These are phyloP conservation scores for Idaea dimidiata DNA, from an alignment of 2,888 invertebrate species.

Conservation along the genomic window DNA sequence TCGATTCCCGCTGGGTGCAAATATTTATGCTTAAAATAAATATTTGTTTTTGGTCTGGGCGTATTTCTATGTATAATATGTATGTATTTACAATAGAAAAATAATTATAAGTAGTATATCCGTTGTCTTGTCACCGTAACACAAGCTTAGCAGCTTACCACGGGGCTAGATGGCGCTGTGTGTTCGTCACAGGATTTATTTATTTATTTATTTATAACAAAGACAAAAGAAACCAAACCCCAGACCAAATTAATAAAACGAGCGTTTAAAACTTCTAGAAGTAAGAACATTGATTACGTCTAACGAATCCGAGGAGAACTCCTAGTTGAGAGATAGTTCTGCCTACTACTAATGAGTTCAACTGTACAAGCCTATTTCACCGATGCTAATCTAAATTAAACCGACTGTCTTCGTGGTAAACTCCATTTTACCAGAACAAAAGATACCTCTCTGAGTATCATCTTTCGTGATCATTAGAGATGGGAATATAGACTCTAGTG, in stretches of 20 bases:
- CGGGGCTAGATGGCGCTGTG: too few relatives aligned
- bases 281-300: constrained; percentile 17
- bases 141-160: too few relatives aligned
- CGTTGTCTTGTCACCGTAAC: too few relatives aligned
- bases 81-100: too few relatives aligned
- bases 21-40: too few relatives aligned
- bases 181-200: too few relatives aligned
- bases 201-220: too few relatives aligned
- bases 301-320: constrained; percentile 20
- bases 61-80: too few relatives aligned
- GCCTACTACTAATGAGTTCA: constrained; percentile 24
- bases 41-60: too few relatives aligned
- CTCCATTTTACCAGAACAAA: neutral
- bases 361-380: constrained; percentile 7
- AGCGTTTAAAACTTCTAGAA: neutral
- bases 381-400: constrained; percentile 1
- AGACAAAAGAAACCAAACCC: constrained; percentile 10
- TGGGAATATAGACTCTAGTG: constrained; percentile 10
- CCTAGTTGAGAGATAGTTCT: constrained; percentile 18
- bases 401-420: constrained; percentile 5
- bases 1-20: too few relatives aligned
- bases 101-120: too few relatives aligned
- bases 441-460: constrained; percentile 3
- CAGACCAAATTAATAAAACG: constrained; percentile 1
- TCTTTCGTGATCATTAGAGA: neutral